A percentile compares a stretch with the other conserved stretches of the same genome.
phyloP scores from a whole-genome alignment of 2,113 vertebrate species.

The Aphelocoma coerulescens region DNA sequence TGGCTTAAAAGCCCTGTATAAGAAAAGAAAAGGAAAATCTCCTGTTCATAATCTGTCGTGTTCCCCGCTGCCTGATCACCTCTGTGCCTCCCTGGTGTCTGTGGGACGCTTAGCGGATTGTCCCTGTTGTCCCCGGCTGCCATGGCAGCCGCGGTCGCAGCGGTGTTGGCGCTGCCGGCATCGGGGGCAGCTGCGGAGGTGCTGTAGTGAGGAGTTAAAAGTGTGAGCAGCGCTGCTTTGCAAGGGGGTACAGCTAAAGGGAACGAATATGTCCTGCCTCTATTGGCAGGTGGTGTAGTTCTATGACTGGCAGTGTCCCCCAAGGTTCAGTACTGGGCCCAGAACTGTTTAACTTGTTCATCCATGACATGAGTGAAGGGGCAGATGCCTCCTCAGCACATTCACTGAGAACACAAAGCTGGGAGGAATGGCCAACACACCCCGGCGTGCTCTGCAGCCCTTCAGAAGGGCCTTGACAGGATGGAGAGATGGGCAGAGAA shows the following conservation, averaged over 20 bases:
- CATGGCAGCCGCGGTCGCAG: background rate
- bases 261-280: too few species aligned
- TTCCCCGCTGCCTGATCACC: background rate
- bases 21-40: background rate
- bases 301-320: rapidly evolving
- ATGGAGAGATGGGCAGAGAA: background rate
- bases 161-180: too few species aligned
- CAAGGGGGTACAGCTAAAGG: rapidly evolving
- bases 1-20: background rate
- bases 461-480: background rate
- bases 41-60: rapidly evolving
- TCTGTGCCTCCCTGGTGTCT: background rate
- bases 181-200: background rate
- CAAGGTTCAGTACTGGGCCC: background rate
- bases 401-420: too few species aligned
- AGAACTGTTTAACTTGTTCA: background rate
- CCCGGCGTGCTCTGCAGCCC: background rate
- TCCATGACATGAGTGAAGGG: background rate
- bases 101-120: background rate
- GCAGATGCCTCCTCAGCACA: background rate
- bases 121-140: background rate
- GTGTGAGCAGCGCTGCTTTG: background rate
- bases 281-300: background rate
- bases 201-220: background rate
- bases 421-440: background rate